Evolutionary conservation across 1,140 invertebrate genomes (phyloP), one percentile per base, ranked within the genome.

Genomic region (Cyclargus thomasi): DNA sequence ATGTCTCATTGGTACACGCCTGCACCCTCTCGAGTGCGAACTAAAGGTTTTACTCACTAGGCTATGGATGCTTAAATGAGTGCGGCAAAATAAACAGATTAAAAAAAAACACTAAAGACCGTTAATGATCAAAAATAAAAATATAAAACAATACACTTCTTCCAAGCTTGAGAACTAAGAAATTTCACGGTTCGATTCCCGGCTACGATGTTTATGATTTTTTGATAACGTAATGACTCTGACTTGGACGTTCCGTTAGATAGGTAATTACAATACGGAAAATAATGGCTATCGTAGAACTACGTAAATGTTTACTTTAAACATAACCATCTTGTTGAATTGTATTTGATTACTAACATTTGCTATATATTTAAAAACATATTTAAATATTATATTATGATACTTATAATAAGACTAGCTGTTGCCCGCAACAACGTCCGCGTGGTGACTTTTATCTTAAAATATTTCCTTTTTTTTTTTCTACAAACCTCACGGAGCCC

Each of bases 181-280:
- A 55, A 11, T 21, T 18, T 59, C 55, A 59, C 55, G 55, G 55
- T 59, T 59, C 55, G 55, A 59, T 11, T 59, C 55, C 18, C 55
- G 55, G 17, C 55, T 8, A 21, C 17, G 53, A 17, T 18, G 18
- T 22, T 59, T 59, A 59, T 59, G 55, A 20, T 59, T 21, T 59
- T 20, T 21, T 59, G 55, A 59, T 59, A 59, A 20, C 55, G 55
- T 59, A 59, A 59, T 59, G n/a, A 55, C 53, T n/a, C 53, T 55
- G 53, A 55, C 53, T n/a, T 55, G 7, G 18, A 59, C 55, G 55
- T 22, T 59, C 55, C 55, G 55, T 59, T 59, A 59, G 1, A 18
- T 11, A 21, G 55, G 21, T 20, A 59, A 20, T 59, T 59, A 59
- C 55, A 20, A 59, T 8, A 47, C 14, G 39, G 39, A 47, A 47